These are phyloP conservation scores for Achroia grisella DNA, from an alignment of 1,140 invertebrate genomes.

Conservation along the genomic window DNA sequence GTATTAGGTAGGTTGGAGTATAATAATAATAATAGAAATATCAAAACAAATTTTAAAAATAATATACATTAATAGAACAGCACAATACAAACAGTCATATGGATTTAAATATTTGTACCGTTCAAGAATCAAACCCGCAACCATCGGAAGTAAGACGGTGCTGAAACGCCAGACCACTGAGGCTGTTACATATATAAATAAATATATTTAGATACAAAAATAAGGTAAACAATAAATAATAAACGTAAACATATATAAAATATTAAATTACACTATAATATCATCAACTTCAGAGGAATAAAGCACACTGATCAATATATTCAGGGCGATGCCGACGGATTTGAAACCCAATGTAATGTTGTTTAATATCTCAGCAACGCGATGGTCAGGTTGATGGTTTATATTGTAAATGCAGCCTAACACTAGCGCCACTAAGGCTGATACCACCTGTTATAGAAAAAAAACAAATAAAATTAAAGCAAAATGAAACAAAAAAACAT, in stretches of 20 bases:
- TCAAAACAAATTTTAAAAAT: too few relatives aligned
- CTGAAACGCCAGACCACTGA: too few relatives aligned
- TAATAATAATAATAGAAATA: too few relatives aligned
- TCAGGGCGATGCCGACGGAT: conserved; percentile 76
- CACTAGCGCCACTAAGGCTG: conserved; percentile 76
- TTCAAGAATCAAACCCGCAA: too few relatives aligned
- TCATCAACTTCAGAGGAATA: conserved; percentile 42
- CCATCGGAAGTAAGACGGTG: too few relatives aligned
- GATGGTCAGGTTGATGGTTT: conserved; percentile 76
- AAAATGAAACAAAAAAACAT: conserved; percentile 35
- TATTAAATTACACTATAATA: conserved; percentile 2
- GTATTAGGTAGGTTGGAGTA: too few relatives aligned
- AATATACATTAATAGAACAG: too few relatives aligned
- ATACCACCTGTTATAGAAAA: conserved; percentile 71
- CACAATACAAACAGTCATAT: too few relatives aligned
- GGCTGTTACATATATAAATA: too few relatives aligned
- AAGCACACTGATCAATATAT: conserved; percentile 76
- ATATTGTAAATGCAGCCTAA: conserved; percentile 77
- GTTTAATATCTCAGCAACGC: conserved; percentile 76
- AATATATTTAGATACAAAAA: too few relatives aligned
- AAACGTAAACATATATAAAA: not conserved
- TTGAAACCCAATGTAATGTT: conserved; percentile 76
- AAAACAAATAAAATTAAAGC: conserved; percentile 47
- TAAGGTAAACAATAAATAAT: not conserved
- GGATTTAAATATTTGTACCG: too few relatives aligned